Conservation (phyloP, 2,797 vertebrate genomes). For the Arrhamphus sclerolepis region DNA sequence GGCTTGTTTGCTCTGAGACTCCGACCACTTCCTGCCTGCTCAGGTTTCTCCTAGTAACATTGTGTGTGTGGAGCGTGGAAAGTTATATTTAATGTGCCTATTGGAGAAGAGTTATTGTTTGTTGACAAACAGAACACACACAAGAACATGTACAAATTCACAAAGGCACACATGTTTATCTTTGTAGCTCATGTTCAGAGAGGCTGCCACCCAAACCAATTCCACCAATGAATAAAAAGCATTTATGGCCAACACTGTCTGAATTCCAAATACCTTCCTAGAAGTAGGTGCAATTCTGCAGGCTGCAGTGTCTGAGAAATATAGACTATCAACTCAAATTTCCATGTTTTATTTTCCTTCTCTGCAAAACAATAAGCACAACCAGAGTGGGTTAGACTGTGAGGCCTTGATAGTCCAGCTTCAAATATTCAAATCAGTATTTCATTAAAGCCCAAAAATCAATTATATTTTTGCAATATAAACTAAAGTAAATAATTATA, state of each 20-base stretch:
- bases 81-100: constrained; percentile 42
- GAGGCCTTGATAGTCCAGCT: neutral
- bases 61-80: constrained; percentile 30
- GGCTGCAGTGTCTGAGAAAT: constrained; percentile 32
- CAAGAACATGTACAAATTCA: neutral
- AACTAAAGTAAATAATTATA: too few species aligned
- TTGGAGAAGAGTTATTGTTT: constrained; percentile 48
- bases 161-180: constrained; percentile 41
- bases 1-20: constrained; percentile 28
- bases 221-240: constrained; percentile 57
- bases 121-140: constrained; percentile 27
- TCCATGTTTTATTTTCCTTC: constrained; percentile 21
- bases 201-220: constrained; percentile 51
- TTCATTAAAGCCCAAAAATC: too few species aligned
- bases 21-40: constrained; percentile 3
- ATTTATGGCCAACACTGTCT: constrained; percentile 33
- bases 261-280: constrained; percentile 54
- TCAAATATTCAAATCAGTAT: too few species aligned
- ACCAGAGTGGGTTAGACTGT: constrained; percentile 10
- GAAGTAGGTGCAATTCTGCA: constrained; percentile 13
- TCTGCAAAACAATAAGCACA: constrained; percentile 23
- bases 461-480: too few species aligned
- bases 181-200: constrained; percentile 50
- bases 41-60: constrained; percentile 33
- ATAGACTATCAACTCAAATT: constrained; percentile 38